Percentiles rank a stretch among this genome's conserved stretches.
Evolutionary conservation across 2,888 invertebrate genomes (phyloP).

Genomic region (Coelogynopora nodosa): DNA sequence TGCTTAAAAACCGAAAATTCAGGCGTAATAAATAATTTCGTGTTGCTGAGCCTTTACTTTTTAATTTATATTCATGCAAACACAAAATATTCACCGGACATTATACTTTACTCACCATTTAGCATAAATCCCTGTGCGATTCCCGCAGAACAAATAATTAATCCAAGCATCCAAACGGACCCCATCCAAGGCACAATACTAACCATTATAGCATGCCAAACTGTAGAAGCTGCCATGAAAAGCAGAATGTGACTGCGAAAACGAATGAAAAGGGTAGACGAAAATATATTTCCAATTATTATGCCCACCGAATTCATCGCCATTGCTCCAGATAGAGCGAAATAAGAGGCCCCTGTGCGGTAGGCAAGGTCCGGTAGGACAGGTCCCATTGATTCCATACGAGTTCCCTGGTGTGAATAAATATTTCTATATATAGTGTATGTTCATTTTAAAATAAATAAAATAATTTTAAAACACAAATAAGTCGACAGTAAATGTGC

Average conservation of each 20-base stretch:
- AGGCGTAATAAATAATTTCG: no score
- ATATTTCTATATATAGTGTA: no score
- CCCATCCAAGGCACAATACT: neutral
- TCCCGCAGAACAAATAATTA: neutral
- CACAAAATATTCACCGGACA: no score
- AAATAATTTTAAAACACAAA: no score
- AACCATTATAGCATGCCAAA: neutral
- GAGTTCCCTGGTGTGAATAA: no score
- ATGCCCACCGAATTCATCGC: neutral
- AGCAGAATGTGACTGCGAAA: neutral
- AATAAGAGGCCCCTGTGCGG: neutral
- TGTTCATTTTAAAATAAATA: no score
- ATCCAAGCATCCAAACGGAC: neutral
- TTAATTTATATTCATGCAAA: no score
- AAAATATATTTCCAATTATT: neutral
- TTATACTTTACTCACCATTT: neutral
- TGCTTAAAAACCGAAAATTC: no score
- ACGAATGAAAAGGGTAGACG: neutral
- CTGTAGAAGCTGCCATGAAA: neutral
- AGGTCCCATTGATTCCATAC: no score
- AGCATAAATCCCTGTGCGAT: neutral
- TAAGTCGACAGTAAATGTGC: no score
- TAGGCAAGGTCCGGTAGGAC: neutral
- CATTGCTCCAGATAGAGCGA: neutral
- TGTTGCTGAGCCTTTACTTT: no score